Base-by-base conservation (phyloP, 1,140 invertebrate genomes). In the Diploscapter pachys region DNA sequence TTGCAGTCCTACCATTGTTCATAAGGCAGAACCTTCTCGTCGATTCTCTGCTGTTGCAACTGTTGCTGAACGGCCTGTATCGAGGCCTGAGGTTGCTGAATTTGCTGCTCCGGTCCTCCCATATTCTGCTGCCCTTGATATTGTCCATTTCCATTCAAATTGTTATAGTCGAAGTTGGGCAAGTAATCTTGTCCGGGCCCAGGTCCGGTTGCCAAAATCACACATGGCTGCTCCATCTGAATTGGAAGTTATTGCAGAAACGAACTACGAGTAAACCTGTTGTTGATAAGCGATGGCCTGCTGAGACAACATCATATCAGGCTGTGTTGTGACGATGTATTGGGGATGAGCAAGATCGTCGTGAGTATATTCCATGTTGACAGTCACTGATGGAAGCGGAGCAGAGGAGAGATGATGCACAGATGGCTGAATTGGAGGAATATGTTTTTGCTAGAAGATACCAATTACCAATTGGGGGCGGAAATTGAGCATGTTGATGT, bases 121-220 rank as follows among this genome's bases (percentile, higher is more conserved):
- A 65, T 65, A 55, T 50, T 3, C 5, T 5, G 55, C 50, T 74
- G 70, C 2, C 54, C 65, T n/a, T 66, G 72, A 9, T 66, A 65
- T 13, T 74, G 64, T 31, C 31, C 31, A 31, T 31, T 31, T 31
- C 31, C 31, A 31, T 74, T 64, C 65, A 74, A 49, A 65, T 69
- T 73, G 4, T 64, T 70, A 53, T 75, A 79, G 13, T 79, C 78
- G 61, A 79, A 79, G 75, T 77, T 77, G 31, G 78, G 71, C 66
- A 80, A 71, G 66, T 79, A 79, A 13, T 79, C 78, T 31, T 73
- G 76, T 31, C 31, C 31, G 31, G 31, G 31, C 31, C 31, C 31
- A 31, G 31, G 31, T 53, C 69, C 63, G 3, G 78, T 53, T 5
- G 75, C 66, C 5, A 78, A 74, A 9, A 78, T 49, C 11, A 72